Percentiles rank a stretch among this genome's conserved stretches.
Evolutionary conservation across 2,113 vertebrate genomes (phyloP).

Genomic region (Oceanodroma tethys): DNA sequence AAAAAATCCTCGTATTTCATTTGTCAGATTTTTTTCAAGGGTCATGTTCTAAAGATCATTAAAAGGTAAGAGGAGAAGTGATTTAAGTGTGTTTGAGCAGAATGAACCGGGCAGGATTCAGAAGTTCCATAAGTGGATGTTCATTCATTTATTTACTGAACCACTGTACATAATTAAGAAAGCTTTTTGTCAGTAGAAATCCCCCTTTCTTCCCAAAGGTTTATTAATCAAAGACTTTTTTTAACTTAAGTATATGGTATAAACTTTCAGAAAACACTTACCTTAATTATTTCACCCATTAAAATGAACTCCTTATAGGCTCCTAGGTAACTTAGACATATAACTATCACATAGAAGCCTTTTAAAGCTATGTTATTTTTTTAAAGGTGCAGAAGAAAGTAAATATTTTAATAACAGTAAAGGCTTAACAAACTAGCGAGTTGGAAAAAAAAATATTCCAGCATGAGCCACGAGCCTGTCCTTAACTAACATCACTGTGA

Average conservation of each 20-base stretch:
- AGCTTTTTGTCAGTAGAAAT: neutral
- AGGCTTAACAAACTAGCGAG: neutral
- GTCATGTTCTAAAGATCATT: neutral
- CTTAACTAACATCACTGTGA: neutral
- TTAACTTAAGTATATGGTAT: neutral
- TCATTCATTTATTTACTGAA: neutral
- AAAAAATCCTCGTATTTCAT: neutral
- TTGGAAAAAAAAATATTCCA: neutral
- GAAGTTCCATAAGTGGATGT: neutral
- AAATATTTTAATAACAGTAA: neutral
- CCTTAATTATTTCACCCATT: neutral
- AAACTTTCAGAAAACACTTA: neutral
- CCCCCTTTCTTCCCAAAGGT: neutral
- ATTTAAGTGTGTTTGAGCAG: neutral
- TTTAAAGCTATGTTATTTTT: neutral
- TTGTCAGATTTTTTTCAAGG: neutral
- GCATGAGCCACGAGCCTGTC: neutral
- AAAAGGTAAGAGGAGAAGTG: neutral
- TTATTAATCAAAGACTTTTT: neutral
- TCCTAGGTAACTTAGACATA: neutral
- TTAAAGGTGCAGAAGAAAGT: neutral
- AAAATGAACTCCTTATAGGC: neutral
- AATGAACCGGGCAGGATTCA: neutral
- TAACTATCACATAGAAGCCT: neutral
- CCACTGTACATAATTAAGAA: neutral